Evolutionary conservation across 2,797 vertebrate species (phyloP).

Genomic region (Coregonus ussuriensis): DNA sequence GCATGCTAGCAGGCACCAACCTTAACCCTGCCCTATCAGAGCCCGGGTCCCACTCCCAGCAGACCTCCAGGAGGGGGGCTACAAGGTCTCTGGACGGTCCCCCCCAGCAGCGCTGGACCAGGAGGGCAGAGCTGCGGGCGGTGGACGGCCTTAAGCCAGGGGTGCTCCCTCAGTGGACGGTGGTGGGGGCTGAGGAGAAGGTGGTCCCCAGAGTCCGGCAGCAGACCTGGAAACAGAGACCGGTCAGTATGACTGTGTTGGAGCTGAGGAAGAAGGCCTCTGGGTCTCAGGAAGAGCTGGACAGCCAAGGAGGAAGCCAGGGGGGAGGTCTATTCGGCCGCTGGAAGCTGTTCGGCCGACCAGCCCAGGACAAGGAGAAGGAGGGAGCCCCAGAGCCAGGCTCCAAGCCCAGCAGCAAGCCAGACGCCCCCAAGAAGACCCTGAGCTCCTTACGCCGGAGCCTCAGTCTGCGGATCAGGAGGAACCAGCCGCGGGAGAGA

Average conservation of each 20-base stretch:
- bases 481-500: constrained; percentile 77
- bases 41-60: constrained; percentile 26
- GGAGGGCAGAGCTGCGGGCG: constrained; percentile 69
- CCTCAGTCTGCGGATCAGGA: constrained; percentile 89
- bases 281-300: constrained; percentile 63
- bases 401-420: constrained; percentile 51
- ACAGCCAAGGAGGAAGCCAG: constrained; percentile 54
- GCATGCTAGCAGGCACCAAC: constrained; percentile 66
- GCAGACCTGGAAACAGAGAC: constrained; percentile 70
- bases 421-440: constrained; percentile 72
- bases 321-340: constrained; percentile 80
- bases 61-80: constrained; percentile 47
- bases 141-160: constrained; percentile 67
- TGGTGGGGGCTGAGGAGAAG: constrained; percentile 35
- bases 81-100: constrained; percentile 56
- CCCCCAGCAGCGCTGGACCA: constrained; percentile 67
- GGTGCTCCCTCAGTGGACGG: constrained; percentile 44
- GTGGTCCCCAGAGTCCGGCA: constrained; percentile 54
- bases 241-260: constrained; percentile 87
- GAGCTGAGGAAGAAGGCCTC: constrained; percentile 75
- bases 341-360: constrained; percentile 82
- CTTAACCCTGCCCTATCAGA: constrained; percentile 40
- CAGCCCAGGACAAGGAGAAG: constrained; percentile 57
- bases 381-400: constrained; percentile 29
- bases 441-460: constrained; percentile 87